Percentiles rank a stretch among this genome's conserved stretches.
These are phyloP conservation scores for Tetramorium simillimum DNA, from an alignment of 1,140 invertebrate species.

Conservation along the genomic window DNA sequence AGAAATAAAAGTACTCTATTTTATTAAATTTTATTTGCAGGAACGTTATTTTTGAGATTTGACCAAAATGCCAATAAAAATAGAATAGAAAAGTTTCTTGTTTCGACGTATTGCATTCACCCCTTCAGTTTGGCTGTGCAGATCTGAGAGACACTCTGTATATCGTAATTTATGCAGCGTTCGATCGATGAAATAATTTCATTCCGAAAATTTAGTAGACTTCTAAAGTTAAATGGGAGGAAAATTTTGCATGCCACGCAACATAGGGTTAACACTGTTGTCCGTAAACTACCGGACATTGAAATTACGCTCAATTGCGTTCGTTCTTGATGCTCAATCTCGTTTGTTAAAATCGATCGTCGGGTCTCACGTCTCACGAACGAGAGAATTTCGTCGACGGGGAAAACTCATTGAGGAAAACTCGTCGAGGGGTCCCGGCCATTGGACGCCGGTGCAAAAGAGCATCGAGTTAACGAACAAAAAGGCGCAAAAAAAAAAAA, in stretches of 20 bases:
- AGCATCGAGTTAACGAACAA: not conserved
- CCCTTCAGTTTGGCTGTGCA: no score
- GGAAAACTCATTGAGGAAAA: not conserved
- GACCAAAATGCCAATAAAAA: no score
- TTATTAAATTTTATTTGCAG: no score
- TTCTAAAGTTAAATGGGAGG: no score
- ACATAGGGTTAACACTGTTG: not conserved
- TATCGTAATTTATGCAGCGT: no score
- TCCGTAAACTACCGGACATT: not conserved
- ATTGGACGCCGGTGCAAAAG: not conserved
- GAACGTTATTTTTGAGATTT: no score
- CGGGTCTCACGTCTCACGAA: not conserved
- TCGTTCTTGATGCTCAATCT: not conserved
- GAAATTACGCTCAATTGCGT: not conserved
- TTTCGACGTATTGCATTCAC: no score
- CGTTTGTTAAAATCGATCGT: not conserved
- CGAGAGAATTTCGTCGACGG: not conserved
- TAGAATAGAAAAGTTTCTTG: no score
- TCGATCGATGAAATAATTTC: no score
- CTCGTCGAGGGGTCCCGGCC: not conserved
- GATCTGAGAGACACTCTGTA: no score
- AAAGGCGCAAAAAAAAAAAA: not conserved
- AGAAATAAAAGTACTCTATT: no score
- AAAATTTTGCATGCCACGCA: not conserved
- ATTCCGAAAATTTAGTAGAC: no score